Percentiles rank a stretch among this genome's conserved stretches.
Conservation (phyloP, 1,140 invertebrate species). For the Drosophila oshimai region DNA sequence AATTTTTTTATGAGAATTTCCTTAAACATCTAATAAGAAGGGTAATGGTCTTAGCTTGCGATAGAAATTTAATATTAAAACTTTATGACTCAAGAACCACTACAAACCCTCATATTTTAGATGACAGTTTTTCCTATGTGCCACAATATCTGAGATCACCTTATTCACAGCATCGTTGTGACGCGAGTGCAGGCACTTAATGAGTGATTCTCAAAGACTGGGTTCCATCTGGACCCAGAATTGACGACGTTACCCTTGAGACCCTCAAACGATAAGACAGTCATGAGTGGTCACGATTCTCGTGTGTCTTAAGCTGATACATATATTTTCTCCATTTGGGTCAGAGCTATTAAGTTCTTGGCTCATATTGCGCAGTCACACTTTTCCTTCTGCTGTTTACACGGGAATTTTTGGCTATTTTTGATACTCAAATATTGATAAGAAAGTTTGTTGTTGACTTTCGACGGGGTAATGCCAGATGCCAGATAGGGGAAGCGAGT, state of each 20-base stretch:
- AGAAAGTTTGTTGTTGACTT: conserved; percentile 17
- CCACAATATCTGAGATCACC: not conserved
- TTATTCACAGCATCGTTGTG: not conserved
- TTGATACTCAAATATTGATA: conserved; percentile 47
- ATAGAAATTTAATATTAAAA: no score
- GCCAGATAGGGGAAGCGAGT: conserved; percentile 15
- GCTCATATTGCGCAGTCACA: conserved; percentile 40
- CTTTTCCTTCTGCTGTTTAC: conserved; percentile 29
- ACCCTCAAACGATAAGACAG: conserved; percentile 2
- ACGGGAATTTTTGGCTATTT: conserved; percentile 26
- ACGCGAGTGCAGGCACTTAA: not conserved
- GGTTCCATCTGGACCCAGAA: not conserved
- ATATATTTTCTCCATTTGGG: conserved; percentile 16
- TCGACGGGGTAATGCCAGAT: not conserved
- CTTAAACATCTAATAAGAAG: not conserved
- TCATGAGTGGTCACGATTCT: conserved; percentile 37
- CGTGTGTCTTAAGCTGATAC: conserved; percentile 10
- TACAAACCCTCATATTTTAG: no score
- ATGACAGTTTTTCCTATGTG: no score
- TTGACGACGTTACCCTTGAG: not conserved
- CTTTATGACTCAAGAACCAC: no score
- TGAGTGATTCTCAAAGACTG: not conserved
- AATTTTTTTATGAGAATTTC: not conserved
- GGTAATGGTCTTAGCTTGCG: no score
- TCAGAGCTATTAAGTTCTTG: conserved; percentile 37